Evolutionary conservation across 1,140 invertebrate genomes (phyloP).

Genomic region (Phthorimaea operculella): DNA sequence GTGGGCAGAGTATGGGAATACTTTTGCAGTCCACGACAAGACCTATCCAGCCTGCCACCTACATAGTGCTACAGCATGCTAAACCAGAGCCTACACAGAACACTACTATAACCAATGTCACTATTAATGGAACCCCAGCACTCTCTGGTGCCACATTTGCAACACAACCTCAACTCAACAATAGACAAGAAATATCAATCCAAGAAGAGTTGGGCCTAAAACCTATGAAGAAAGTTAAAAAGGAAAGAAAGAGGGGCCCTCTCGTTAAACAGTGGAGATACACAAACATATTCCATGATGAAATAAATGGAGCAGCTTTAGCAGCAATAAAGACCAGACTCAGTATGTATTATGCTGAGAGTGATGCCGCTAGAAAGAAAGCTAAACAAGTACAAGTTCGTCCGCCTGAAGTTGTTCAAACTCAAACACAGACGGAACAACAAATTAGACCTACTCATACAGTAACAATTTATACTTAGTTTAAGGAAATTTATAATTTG

Average conservation of each 20-base stretch:
- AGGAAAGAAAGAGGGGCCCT: constrained; percentile 56
- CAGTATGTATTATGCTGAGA: constrained; percentile 64
- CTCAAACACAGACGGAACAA: constrained; percentile 39
- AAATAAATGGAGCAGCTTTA: constrained; percentile 63
- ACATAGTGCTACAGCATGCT: constrained; percentile 55
- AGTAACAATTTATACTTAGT: constrained; percentile 50
- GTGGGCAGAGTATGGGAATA: constrained; percentile 50
- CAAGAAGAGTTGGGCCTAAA: constrained; percentile 17
- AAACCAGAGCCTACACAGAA: constrained; percentile 50
- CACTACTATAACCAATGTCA: no score
- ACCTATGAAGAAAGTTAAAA: constrained; percentile 45
- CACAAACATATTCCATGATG: constrained; percentile 65
- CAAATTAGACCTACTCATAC: constrained; percentile 47
- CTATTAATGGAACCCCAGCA: constrained; percentile 34
- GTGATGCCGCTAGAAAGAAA: constrained; percentile 61
- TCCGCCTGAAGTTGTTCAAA: constrained; percentile 29
- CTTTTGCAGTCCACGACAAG: constrained; percentile 47
- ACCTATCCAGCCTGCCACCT: constrained; percentile 43
- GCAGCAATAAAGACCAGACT: constrained; percentile 65
- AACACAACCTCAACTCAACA: no score
- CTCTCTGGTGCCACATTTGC: no score
- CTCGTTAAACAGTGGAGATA: constrained; percentile 66
- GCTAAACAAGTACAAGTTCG: constrained; percentile 48
- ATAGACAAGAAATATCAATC: constrained; percentile 26
- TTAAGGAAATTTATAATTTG: background rate